Conservation (phyloP, 2,113 vertebrate species). For the Gulo gulo region DNA sequence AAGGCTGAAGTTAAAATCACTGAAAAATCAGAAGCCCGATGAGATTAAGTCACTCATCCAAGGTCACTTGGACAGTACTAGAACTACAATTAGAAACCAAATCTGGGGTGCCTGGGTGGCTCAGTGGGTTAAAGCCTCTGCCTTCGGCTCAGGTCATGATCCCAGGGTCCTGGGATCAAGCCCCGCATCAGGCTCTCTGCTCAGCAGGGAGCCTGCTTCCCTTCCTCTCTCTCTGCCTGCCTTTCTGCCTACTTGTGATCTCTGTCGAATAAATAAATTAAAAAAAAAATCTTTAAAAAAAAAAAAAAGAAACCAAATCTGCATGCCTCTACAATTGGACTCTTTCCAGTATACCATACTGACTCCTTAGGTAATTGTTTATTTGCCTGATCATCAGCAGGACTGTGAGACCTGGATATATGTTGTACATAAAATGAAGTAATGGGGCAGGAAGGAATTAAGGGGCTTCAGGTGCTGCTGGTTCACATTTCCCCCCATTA, state of each 20-base stretch:
- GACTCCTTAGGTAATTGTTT: background rate
- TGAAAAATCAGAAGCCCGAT: slow-evolving; percentile 13
- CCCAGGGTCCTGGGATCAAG: too few species aligned
- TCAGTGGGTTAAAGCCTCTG: too few species aligned
- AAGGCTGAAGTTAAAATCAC: slow-evolving; percentile 41
- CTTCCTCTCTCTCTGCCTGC: too few species aligned
- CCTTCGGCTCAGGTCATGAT: too few species aligned
- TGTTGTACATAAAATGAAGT: background rate
- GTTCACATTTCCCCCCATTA: background rate
- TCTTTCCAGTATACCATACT: background rate
- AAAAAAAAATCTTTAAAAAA: too few species aligned
- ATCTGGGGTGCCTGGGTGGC: too few species aligned
- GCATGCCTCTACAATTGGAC: background rate
- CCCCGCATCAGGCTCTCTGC: too few species aligned
- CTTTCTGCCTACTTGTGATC: too few species aligned
- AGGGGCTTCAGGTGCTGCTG: background rate
- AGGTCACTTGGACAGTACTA: slow-evolving; percentile 11
- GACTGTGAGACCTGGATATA: background rate
- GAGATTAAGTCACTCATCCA: slow-evolving; percentile 34
- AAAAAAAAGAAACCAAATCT: slow-evolving; percentile 20
- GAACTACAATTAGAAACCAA: background rate
- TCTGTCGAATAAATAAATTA: too few species aligned
- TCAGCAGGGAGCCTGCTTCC: too few species aligned
- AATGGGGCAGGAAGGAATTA: background rate
- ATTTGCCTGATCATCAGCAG: background rate